Conservation (phyloP, 2,888 invertebrate species). For the Phrixothrix hirtus region DNA sequence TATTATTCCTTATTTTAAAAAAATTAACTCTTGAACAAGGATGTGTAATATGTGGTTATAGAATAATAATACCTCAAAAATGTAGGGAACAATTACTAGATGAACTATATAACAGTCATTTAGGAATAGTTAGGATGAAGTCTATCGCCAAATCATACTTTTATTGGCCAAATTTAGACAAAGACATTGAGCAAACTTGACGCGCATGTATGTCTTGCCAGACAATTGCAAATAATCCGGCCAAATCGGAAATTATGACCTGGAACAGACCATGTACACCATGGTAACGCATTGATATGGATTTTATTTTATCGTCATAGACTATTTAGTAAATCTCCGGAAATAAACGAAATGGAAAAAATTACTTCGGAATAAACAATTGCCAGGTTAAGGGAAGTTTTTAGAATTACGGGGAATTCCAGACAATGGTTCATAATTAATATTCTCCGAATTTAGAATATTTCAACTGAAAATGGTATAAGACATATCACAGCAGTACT, state of each 20-base stretch:
- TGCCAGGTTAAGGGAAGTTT: no score
- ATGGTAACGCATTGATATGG: slow-evolving; percentile 5
- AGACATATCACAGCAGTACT: no score
- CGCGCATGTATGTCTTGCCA: background rate
- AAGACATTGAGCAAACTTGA: background rate
- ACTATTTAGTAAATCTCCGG: slow-evolving; percentile 3
- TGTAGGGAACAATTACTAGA: background rate
- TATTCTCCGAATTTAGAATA: no score
- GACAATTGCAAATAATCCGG: no score
- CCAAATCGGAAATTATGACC: no score
- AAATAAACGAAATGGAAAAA: slow-evolving; percentile 3
- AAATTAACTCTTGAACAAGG: slow-evolving; percentile 21
- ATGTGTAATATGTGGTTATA: slow-evolving; percentile 23
- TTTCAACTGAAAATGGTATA: no score
- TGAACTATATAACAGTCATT: slow-evolving; percentile 16
- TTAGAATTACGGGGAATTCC: no score
- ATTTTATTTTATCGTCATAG: slow-evolving; percentile 8
- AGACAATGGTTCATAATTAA: no score
- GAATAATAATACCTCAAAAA: slow-evolving; percentile 17
- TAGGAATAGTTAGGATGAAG: slow-evolving; percentile 26
- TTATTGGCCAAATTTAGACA: slow-evolving; percentile 30
- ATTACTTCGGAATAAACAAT: no score
- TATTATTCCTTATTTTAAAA: no score
- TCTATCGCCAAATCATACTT: slow-evolving; percentile 19
- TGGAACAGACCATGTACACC: no score